Evolutionary conservation across 2,888 invertebrate species (phyloP).

Genomic region (Eurytoma californica): DNA sequence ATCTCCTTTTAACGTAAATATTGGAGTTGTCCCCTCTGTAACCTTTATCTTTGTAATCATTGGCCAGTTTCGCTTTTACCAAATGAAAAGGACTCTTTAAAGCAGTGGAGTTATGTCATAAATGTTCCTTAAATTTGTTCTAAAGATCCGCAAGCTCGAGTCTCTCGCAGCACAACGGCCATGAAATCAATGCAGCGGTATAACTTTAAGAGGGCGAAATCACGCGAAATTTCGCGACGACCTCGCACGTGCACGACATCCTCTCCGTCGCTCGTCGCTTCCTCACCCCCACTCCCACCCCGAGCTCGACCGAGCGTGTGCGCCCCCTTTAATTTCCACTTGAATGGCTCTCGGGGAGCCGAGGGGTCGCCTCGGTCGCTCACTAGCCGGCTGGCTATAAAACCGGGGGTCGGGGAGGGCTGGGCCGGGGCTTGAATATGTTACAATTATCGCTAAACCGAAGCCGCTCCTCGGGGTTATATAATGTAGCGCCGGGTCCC

Average conservation of each 20-base stretch:
- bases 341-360: conserved; percentile 61
- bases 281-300: conserved; percentile 48
- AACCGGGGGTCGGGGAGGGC: conserved; percentile 56
- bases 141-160: no score
- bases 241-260: not conserved
- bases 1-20: no score
- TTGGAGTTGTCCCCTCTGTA: no score
- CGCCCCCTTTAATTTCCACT: conserved; percentile 60
- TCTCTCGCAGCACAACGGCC: not conserved
- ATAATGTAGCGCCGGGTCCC: conserved; percentile 23
- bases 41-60: no score
- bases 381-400: no score
- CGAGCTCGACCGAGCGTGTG: conserved; percentile 27
- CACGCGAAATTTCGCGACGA: not conserved
- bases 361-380: not conserved
- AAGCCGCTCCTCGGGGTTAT: conserved; percentile 55
- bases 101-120: no score
- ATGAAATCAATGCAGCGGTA: not conserved
- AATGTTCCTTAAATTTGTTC: no score
- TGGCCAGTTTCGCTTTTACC: no score
- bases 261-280: conserved; percentile 15
- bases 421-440: conserved; percentile 68
- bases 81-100: no score
- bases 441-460: conserved; percentile 73
- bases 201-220: not conserved